Evolutionary conservation across 2,888 invertebrate genomes (phyloP), one percentile per base, ranked within the genome.

Genomic region (Chymomyza amoena): DNA sequence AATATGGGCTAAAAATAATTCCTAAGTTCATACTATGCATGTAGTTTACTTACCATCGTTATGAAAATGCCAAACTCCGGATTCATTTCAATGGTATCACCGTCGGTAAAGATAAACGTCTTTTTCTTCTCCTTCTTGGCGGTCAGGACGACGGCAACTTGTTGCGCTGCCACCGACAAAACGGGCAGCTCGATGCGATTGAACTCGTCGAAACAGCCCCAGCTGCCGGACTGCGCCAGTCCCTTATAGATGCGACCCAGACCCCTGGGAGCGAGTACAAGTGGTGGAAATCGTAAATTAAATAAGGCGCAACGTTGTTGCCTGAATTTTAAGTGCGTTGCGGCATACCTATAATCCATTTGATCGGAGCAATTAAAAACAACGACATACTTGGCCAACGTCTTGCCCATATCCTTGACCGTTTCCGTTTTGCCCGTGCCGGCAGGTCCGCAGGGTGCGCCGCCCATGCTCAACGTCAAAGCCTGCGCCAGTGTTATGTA

Each of bases 351-450:
- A 92, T 98, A 99, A 92, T 99, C 98, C 98, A 99, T 98, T 93
- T 99, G 98, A 93, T 99, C 98, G 1, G 98, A 98, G 91, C 98
- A 98, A 92, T 99, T 99, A 93, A 98, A 98, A 54, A 98, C 98
- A 13, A 97, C 97, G 18, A 98, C 98, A 91, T 98, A 99, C 92
- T 99, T 99, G 52, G 98, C 99, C 56, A 99, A 93, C 20, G 98
- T 98, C 91, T 98, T 97, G 54, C 98, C 98, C 98, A 99, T 99
- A 91, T 99, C 99, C 92, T 99, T 99, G 1, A 97, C 97, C 0
- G 98, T 98, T 92, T 99, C 99, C 0, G 99, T 99, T 93, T 99
- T 99, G 6, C 99, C 99, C 0, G 98, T 99, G n/a, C 98, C 98
- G 0, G 98, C 98, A 2, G 98, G 98, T 0, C 99, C 98, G 81